These are phyloP conservation scores for Bovichtus variegatus DNA, from an alignment of 2,797 vertebrate species.

Conservation along the genomic window DNA sequence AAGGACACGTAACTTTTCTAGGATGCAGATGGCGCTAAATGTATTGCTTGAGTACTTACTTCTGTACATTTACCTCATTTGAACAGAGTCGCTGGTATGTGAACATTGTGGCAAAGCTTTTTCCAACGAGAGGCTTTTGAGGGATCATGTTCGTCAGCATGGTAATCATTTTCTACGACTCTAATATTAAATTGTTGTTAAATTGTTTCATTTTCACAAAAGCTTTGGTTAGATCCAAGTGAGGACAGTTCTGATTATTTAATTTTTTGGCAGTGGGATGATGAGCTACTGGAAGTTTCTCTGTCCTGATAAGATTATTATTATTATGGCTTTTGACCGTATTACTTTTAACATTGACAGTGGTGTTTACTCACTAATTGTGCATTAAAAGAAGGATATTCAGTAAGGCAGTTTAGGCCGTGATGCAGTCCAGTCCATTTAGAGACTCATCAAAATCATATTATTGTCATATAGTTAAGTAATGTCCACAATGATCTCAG, in stretches of 20 bases:
- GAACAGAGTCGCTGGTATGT: constrained; percentile 83
- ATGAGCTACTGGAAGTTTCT: background rate
- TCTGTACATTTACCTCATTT: constrained; percentile 15
- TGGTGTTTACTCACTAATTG: background rate
- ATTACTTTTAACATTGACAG: background rate
- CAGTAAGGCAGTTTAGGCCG: background rate
- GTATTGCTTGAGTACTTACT: background rate
- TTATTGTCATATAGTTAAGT: background rate
- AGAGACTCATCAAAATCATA: background rate
- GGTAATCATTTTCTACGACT: constrained; percentile 55
- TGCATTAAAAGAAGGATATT: background rate
- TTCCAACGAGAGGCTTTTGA: constrained; percentile 84
- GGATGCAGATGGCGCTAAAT: background rate
- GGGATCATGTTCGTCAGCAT: constrained; percentile 82
- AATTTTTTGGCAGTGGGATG: background rate
- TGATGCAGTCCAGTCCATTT: background rate
- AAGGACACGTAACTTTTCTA: background rate
- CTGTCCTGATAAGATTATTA: background rate
- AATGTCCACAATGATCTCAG: background rate
- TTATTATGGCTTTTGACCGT: background rate
- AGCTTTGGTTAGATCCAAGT: background rate
- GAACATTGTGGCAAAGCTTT: constrained; percentile 86
- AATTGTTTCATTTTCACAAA: background rate
- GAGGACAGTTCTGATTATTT: background rate
- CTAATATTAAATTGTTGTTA: background rate